Conservation (phyloP, 1,140 invertebrate genomes). For the Pogonomyrmex californicus region DNA sequence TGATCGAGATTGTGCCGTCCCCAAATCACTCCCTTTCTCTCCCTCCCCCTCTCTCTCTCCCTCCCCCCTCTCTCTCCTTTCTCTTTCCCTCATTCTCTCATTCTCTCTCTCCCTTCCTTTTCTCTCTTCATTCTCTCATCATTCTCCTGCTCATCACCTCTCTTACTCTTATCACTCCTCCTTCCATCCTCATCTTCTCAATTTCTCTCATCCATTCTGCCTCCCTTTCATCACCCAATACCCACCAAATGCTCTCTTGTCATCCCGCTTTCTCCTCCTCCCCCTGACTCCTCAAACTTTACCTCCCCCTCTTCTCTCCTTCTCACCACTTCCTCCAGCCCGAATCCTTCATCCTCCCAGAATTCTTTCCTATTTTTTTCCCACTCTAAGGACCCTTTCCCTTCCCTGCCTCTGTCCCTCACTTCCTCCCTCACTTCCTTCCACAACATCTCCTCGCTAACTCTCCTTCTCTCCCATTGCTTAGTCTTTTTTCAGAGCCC, state of each 20-base stretch:
- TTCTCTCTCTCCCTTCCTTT: not conserved
- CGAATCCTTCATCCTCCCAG: too few relatives aligned
- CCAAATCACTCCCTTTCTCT: not conserved
- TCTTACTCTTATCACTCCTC: not conserved
- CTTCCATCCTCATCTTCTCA: not conserved
- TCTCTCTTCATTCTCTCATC: not conserved
- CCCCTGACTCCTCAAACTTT: too few relatives aligned
- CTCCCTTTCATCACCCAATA: not conserved
- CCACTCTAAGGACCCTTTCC: not conserved
- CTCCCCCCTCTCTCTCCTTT: not conserved
- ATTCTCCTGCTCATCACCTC: not conserved
- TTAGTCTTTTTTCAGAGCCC: not conserved
- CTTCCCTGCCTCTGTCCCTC: not conserved
- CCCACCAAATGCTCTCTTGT: not conserved
- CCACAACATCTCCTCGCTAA: not conserved
- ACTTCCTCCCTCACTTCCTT: not conserved
- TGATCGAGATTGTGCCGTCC: not conserved
- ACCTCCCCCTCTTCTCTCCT: not conserved
- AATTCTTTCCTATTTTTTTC: too few relatives aligned
- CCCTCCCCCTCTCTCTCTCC: not conserved
- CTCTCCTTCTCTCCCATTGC: not conserved
- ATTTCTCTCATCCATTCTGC: not conserved
- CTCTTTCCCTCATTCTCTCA: not conserved
- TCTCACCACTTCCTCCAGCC: not conserved
- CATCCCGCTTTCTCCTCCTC: not conserved